Evolutionary conservation across 1,140 invertebrate genomes (phyloP).

Genomic region (Drosophila navojoa): DNA sequence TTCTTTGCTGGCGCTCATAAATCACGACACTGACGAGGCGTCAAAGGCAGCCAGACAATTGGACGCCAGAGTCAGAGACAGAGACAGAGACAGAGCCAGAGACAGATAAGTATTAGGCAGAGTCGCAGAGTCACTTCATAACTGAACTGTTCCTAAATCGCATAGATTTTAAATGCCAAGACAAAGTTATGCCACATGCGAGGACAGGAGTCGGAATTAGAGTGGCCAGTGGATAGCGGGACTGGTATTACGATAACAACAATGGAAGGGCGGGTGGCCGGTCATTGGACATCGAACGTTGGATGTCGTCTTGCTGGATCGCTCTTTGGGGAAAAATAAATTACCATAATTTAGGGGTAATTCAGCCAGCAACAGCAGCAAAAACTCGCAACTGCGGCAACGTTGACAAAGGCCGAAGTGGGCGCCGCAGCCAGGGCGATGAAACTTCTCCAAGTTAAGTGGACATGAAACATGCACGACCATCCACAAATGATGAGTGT

Average conservation of each 20-base stretch:
- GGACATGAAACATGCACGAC: constrained; percentile 79
- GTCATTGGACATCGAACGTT: constrained; percentile 32
- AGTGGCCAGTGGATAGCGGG: neutral
- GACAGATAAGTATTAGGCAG: neutral
- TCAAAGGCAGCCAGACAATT: constrained; percentile 56
- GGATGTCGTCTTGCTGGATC: constrained; percentile 69
- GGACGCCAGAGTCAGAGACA: constrained; percentile 1
- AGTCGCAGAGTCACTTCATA: constrained; percentile 29
- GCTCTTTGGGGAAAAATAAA: constrained; percentile 82
- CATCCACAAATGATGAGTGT: constrained; percentile 46
- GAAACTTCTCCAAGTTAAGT: constrained; percentile 63
- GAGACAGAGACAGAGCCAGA: neutral
- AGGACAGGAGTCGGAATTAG: neutral
- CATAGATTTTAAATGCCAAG: constrained; percentile 46
- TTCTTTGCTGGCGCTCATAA: constrained; percentile 54
- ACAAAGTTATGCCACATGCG: constrained; percentile 39
- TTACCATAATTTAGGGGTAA: constrained; percentile 83
- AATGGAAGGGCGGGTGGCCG: constrained; percentile 29
- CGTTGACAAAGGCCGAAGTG: constrained; percentile 31
- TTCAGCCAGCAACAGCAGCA: constrained; percentile 52
- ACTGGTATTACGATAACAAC: constrained; percentile 42
- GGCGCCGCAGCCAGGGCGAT: constrained; percentile 28
- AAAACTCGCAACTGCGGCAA: constrained; percentile 41
- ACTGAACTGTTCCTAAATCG: constrained; percentile 31
- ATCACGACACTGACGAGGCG: constrained; percentile 71